Percentiles rank a stretch among this genome's conserved stretches.
These are phyloP conservation scores for Puffinus mauretanicus DNA, from an alignment of 2,113 vertebrate species.

Conservation along the genomic window DNA sequence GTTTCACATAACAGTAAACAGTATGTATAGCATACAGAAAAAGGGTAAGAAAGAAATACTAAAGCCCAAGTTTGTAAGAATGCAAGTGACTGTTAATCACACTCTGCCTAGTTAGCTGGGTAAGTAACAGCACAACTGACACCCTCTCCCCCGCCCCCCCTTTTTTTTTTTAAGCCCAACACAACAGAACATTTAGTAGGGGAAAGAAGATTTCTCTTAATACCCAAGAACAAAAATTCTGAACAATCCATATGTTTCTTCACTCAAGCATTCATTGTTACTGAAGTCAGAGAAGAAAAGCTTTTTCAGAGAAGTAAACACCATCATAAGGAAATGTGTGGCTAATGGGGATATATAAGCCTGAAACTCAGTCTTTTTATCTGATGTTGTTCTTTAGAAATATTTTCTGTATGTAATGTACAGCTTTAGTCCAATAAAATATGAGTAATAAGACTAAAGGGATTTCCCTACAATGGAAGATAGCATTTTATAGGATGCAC, in stretches of 20 bases:
- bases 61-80: neutral
- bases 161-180: neutral
- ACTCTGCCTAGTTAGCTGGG: neutral
- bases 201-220: neutral
- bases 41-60: neutral
- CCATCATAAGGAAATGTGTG: neutral
- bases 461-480: neutral
- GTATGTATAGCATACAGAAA: neutral
- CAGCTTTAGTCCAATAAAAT: neutral
- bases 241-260: neutral
- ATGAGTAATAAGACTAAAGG: neutral
- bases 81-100: neutral
- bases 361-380: neutral
- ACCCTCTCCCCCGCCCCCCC: rapidly evolving
- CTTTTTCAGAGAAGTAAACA: neutral
- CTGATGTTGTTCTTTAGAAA: neutral
- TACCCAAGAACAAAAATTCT: neutral
- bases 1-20: neutral
- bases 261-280: neutral
- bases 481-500: neutral
- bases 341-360: neutral
- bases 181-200: neutral
- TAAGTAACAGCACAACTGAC: neutral
- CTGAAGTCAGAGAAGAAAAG: neutral
- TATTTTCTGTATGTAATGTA: neutral